These are phyloP conservation scores for Cyphomyrus plagiostoma DNA, from an alignment of 2,113 vertebrate species.

Conservation along the genomic window DNA sequence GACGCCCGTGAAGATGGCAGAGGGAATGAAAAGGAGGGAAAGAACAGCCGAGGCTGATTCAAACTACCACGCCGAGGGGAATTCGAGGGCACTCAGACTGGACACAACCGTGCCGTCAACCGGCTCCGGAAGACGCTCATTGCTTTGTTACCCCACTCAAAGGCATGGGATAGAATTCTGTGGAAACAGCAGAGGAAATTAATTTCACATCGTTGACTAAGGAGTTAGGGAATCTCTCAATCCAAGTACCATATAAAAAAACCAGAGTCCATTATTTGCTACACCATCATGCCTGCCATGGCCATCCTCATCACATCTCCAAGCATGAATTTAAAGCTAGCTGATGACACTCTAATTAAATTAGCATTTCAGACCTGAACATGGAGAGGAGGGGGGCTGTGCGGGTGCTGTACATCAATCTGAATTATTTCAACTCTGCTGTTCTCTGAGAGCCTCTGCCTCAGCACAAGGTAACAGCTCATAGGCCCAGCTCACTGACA, in stretches of 20 bases:
- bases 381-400: slow-evolving; percentile 21
- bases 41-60: neutral
- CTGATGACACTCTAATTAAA: slow-evolving; percentile 57
- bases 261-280: neutral
- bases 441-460: neutral
- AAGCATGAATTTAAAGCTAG: slow-evolving; percentile 56
- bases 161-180: neutral
- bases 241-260: neutral
- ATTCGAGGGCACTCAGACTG: neutral
- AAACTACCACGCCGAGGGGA: neutral
- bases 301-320: neutral
- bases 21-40: neutral
- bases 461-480: neutral
- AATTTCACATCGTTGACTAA: neutral
- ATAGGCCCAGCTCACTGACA: neutral
- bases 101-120: neutral
- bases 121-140: neutral
- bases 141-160: neutral
- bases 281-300: neutral
- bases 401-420: neutral
- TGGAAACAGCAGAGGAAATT: neutral
- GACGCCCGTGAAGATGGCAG: neutral
- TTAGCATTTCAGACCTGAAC: slow-evolving; percentile 50
- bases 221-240: neutral
- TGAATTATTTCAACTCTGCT: neutral